A percentile compares a stretch with the other conserved stretches of the same genome.
Conservation (phyloP, 2,888 invertebrate genomes). For the Branchinecta sandiegonensis region DNA sequence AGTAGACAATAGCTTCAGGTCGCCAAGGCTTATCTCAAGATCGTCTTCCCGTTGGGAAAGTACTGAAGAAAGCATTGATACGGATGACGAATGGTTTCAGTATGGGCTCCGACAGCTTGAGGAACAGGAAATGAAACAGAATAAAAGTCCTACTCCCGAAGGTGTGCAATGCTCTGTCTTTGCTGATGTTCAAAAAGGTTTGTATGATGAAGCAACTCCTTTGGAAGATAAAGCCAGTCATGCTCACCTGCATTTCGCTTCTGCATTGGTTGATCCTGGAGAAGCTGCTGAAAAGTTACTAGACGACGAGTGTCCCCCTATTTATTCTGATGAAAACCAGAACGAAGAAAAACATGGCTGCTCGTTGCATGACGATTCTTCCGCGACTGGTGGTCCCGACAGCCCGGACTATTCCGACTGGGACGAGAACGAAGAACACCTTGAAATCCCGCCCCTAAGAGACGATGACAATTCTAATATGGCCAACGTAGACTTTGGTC, state of each 20-base stretch:
- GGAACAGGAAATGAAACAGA: constrained; percentile 52
- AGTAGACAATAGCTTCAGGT: constrained; percentile 61
- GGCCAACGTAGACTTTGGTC: constrained; percentile 40
- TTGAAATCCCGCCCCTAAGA: constrained; percentile 24
- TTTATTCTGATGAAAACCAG: constrained; percentile 22
- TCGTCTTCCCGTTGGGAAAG: constrained; percentile 75
- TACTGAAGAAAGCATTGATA: constrained; percentile 82
- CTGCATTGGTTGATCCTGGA: not conserved
- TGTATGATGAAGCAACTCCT: not conserved
- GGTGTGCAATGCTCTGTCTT: too few species aligned
- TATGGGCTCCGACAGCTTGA: constrained; percentile 73
- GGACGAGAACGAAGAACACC: constrained; percentile 39
- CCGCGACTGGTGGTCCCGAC: constrained; percentile 76
- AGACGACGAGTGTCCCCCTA: not conserved
- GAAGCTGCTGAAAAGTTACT: not conserved
- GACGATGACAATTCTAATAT: constrained; percentile 23
- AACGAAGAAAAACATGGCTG: constrained; percentile 25
- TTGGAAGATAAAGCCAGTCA: not conserved
- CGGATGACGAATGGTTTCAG: constrained; percentile 85
- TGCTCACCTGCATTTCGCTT: not conserved
- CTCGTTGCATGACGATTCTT: constrained; percentile 49
- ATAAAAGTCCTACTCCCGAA: constrained; percentile 22
- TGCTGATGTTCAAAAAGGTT: too few species aligned
- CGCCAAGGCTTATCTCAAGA: constrained; percentile 68
- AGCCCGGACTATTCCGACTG: constrained; percentile 57